Percentiles rank a stretch among this genome's conserved stretches.
Conservation (phyloP, 2,113 vertebrate genomes). For the Charadrius vociferus region DNA sequence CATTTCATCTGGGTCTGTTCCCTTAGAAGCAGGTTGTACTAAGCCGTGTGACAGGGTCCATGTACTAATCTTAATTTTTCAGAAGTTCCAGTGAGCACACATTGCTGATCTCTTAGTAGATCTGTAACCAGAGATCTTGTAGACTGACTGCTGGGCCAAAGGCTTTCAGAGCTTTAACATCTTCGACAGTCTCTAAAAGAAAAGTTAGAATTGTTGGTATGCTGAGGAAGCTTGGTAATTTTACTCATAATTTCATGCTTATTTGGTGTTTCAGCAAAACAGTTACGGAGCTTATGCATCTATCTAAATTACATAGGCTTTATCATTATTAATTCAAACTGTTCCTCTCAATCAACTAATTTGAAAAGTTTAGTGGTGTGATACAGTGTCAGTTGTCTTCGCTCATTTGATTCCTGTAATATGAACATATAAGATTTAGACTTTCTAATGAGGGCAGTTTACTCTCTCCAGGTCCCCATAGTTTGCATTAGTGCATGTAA, state of each 20-base stretch:
- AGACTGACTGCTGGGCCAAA: not conserved
- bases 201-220: not conserved
- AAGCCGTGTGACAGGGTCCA: not conserved
- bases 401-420: not conserved
- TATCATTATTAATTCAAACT: not conserved
- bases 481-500: not conserved
- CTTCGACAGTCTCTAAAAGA: not conserved
- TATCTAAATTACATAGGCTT: not conserved
- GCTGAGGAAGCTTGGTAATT: not conserved
- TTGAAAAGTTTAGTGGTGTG: not conserved
- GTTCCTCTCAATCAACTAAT: not conserved
- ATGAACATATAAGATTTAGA: not conserved
- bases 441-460: not conserved
- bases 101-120: not conserved
- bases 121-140: not conserved
- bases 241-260: rapidly evolving
- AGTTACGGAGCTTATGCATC: not conserved
- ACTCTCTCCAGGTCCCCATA: not conserved
- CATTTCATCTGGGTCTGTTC: not conserved
- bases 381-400: not conserved
- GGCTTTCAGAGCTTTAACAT: not conserved
- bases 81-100: not conserved
- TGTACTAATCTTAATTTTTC: not conserved
- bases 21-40: not conserved
- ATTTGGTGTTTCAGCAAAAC: not conserved